Evolutionary conservation across 2,888 invertebrate genomes (phyloP).

Genomic region (Xanthorhoe spadicearia): DNA sequence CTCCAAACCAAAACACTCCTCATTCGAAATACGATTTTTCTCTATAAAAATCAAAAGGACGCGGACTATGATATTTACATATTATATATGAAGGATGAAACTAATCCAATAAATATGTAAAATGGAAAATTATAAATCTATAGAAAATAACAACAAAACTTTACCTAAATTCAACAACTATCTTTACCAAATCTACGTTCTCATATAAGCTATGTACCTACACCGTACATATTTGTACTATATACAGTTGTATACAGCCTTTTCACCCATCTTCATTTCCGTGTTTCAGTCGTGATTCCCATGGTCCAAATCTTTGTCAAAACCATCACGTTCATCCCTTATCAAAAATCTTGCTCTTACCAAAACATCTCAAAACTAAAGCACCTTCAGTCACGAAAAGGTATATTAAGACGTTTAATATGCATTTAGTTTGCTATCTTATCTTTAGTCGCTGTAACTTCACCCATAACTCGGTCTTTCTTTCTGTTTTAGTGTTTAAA

Average conservation of each 20-base stretch:
- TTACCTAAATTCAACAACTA: no score
- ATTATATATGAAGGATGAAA: no score
- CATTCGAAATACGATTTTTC: no score
- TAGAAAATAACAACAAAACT: no score
- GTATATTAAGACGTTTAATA: slow-evolving; percentile 84
- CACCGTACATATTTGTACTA: neutral
- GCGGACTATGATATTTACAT: no score
- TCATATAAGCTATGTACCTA: neutral
- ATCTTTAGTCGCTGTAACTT: slow-evolving; percentile 78
- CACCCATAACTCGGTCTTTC: slow-evolving; percentile 82
- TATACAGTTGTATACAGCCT: neutral
- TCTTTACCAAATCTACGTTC: neutral
- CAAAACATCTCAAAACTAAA: slow-evolving; percentile 71
- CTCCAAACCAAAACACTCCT: no score
- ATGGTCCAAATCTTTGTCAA: slow-evolving; percentile 71
- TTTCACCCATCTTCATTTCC: slow-evolving; percentile 54
- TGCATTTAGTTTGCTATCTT: slow-evolving; percentile 82
- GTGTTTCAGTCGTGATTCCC: slow-evolving; percentile 66
- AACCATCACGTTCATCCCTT: slow-evolving; percentile 75
- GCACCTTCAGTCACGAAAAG: slow-evolving; percentile 82
- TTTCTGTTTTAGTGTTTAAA: slow-evolving; percentile 93
- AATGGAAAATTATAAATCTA: no score
- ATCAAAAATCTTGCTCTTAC: slow-evolving; percentile 69
- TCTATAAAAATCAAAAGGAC: no score
- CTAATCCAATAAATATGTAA: no score